phyloP scores from a whole-genome alignment of 2,888 invertebrate species.

The Apodemia hepburni region DNA sequence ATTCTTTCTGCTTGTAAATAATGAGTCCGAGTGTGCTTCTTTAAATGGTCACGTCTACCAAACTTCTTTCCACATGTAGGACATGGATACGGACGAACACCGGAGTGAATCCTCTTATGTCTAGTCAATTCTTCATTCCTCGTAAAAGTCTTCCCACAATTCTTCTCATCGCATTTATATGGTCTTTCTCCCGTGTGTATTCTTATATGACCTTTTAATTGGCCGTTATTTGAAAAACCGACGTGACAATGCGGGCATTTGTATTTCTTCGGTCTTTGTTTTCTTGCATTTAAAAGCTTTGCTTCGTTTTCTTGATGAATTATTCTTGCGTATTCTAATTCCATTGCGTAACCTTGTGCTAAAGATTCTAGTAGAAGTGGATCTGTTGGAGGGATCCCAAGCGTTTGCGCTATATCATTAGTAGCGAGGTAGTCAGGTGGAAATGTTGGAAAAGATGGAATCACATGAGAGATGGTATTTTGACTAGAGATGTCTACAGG shows the following conservation, averaged over 20 bases:
- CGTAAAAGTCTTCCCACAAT: constrained; percentile 94
- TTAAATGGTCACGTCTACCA: constrained; percentile 95
- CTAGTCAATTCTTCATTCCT: constrained; percentile 95
- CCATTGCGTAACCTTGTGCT: constrained; percentile 81
- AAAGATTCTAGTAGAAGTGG: constrained; percentile 70
- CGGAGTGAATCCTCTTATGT: constrained; percentile 95
- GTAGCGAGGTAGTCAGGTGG: constrained; percentile 61
- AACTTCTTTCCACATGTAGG: constrained; percentile 94
- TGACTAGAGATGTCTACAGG: constrained; percentile 27
- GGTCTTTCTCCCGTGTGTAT: constrained; percentile 96
- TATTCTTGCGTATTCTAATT: constrained; percentile 85
- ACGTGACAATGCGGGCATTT: constrained; percentile 94
- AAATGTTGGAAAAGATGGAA: constrained; percentile 39
- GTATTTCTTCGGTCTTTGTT: constrained; percentile 94
- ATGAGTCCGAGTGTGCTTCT: constrained; percentile 96
- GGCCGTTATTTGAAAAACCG: constrained; percentile 96
- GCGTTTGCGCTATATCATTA: constrained; percentile 61
- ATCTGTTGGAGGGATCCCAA: constrained; percentile 69
- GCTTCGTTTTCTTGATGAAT: constrained; percentile 86
- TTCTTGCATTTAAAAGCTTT: constrained; percentile 83
- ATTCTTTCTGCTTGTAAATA: constrained; percentile 80
- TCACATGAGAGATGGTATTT: constrained; percentile 18
- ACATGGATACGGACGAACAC: constrained; percentile 92
- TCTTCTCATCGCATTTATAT: constrained; percentile 91
- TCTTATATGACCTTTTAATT: constrained; percentile 93